Evolutionary conservation across 1,140 invertebrate species (phyloP).

Genomic region (Cecropterus lyciades): DNA sequence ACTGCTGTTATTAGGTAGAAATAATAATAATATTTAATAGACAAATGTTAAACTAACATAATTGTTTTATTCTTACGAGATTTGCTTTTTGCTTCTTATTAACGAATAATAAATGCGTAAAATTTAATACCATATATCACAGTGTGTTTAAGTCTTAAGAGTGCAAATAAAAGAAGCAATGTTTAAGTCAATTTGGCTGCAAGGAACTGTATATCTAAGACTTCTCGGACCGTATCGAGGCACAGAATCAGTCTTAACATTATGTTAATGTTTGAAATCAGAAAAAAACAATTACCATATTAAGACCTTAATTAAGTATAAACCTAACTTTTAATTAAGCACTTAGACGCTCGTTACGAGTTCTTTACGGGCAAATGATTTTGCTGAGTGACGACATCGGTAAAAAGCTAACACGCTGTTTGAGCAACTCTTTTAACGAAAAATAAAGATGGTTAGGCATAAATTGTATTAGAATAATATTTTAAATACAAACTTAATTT

Average conservation of each 20-base stretch:
- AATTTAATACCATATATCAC: too few species aligned
- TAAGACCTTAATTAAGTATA: constrained; percentile 17
- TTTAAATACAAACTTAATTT: too few species aligned
- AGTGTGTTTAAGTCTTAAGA: too few species aligned
- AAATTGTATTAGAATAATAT: not conserved
- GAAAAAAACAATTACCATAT: constrained; percentile 27
- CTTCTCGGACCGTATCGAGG: constrained; percentile 14
- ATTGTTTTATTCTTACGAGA: too few species aligned
- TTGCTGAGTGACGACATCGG: not conserved
- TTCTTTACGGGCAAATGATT: not conserved
- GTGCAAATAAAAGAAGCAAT: too few species aligned
- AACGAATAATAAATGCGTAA: too few species aligned
- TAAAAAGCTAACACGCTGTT: not conserved
- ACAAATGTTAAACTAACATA: too few species aligned
- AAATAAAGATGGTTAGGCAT: not conserved
- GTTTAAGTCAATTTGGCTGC: not conserved
- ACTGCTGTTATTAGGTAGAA: too few species aligned
- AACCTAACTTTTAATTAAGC: constrained; percentile 22
- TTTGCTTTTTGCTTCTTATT: too few species aligned
- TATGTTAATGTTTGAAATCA: constrained; percentile 23
- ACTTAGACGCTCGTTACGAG: constrained; percentile 5
- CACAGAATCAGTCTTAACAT: constrained; percentile 1
- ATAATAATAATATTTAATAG: too few species aligned
- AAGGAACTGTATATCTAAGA: not conserved
- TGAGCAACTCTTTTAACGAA: not conserved